Base-by-base conservation (phyloP, 2,797 vertebrate species). In the Hypotaenidia philippensis region DNA sequence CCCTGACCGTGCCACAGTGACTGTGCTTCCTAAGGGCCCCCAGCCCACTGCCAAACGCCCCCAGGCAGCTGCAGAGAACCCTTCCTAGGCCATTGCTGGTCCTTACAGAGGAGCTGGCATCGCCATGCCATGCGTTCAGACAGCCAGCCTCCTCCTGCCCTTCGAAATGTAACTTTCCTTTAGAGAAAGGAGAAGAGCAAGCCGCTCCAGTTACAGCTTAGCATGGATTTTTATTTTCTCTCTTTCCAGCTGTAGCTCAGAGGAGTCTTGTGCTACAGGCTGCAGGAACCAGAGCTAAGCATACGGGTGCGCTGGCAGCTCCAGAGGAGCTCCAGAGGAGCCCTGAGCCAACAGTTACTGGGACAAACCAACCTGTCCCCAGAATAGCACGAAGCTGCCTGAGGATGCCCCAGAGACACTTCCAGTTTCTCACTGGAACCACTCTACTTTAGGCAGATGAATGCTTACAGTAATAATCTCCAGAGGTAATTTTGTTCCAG, bases 1-100 rank as follows among this genome's bases (percentile, higher is more conserved):
- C 49, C n/a, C 49, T 0, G 0, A 2, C 3, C 32, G 26, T 6
- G 23, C 9, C 6, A 13, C 45, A 15, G 18, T 3, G 22, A 38
- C 45, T 2, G 0, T 6, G 5, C 6, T 41, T 60, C 41, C 55
- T 8, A 10, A 13, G 1, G 17, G 20, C 8, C 14, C 59, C 25
- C 47, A 29, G 32, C 4, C 36, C 25, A 2, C 47, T 20, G 44
- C 61, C 47, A 22, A 10, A 5, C 9, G 1, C 41, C 82, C 82
- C 13, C 6, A 5, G 0, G 23, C 13, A 87, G 66, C 78, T 19
- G 5, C 0, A 16, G 53, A 38, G 8, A 10, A 3, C 31, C 19
- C 20, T 17, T 29, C 16, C 27, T 14, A 8, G 3, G 13, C 5
- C 61, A 6, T 26, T 64, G 56, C 2, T 3, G 34, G n/a, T 27